Evolutionary conservation across 2,888 invertebrate genomes (phyloP).

Genomic region (Plemyria rubiginata): DNA sequence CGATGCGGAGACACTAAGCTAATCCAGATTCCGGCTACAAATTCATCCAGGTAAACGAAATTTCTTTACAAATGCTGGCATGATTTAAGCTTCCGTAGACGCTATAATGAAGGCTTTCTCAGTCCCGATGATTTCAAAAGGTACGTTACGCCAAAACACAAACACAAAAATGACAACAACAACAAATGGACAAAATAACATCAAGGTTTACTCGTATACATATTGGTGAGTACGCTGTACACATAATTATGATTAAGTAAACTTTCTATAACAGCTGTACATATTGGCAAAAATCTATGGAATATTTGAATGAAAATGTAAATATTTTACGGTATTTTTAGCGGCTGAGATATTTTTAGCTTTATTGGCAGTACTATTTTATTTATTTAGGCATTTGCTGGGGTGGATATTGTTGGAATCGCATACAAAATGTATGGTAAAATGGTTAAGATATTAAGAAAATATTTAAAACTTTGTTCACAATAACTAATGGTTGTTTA

Average conservation of each 20-base stretch:
- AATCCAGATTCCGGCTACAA: conserved; percentile 45
- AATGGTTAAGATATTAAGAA: background rate
- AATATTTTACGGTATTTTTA: conserved; percentile 54
- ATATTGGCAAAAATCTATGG: conserved; percentile 62
- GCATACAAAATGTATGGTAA: background rate
- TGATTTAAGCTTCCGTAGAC: conserved; percentile 50
- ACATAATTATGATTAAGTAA: conserved; percentile 38
- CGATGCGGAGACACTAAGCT: conserved; percentile 68
- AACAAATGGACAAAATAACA: conserved; percentile 26
- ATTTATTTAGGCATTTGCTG: background rate
- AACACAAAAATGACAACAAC: too few species aligned
- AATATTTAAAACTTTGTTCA: background rate
- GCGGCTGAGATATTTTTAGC: conserved; percentile 50
- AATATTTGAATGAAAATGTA: conserved; percentile 45
- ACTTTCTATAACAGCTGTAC: conserved; percentile 69
- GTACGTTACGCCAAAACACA: conserved; percentile 58
- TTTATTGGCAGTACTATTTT: conserved; percentile 40
- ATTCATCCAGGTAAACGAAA: conserved; percentile 71
- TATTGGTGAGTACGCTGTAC: conserved; percentile 48
- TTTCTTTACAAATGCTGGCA: conserved; percentile 42
- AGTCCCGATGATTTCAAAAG: conserved; percentile 41
- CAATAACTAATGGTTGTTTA: background rate
- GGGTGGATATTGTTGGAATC: background rate
- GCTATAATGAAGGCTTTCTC: conserved; percentile 43
- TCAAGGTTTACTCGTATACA: background rate